Percentiles rank a stretch among this genome's conserved stretches.
Conservation (phyloP, 2,888 invertebrate species). For the Onchidella celtica region DNA sequence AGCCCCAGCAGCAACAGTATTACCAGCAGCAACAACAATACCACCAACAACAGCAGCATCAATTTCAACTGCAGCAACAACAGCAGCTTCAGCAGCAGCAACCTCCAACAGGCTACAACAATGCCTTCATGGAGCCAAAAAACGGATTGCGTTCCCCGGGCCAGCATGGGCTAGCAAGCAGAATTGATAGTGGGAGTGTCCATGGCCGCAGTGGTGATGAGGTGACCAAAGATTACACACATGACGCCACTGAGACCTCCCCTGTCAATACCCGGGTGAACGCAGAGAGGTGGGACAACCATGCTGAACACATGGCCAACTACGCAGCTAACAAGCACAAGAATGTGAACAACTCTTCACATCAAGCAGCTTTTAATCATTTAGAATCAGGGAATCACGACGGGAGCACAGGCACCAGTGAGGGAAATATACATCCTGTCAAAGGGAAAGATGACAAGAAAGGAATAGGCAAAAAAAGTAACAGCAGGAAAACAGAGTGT, state of each 20-base stretch:
- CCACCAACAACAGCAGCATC: slow-evolving; percentile 2
- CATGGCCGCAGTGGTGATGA: slow-evolving; percentile 45
- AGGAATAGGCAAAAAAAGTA: not conserved
- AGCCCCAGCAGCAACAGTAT: not conserved
- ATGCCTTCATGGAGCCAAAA: slow-evolving; percentile 38
- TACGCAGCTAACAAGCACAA: not conserved
- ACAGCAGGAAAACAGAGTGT: too few species aligned
- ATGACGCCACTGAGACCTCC: slow-evolving; percentile 39
- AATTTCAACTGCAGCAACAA: not conserved
- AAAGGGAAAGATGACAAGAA: not conserved
- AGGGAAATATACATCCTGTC: too few species aligned
- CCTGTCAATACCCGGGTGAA: slow-evolving; percentile 51
- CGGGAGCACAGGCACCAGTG: not conserved
- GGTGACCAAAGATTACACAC: not conserved
- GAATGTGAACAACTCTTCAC: not conserved
- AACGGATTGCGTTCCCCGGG: slow-evolving; percentile 51
- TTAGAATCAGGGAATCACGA: not conserved
- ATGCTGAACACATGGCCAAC: slow-evolving; percentile 42
- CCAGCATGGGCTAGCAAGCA: slow-evolving; percentile 50
- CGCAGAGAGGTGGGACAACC: slow-evolving; percentile 37
- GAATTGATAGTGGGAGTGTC: slow-evolving; percentile 44
- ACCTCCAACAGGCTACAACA: slow-evolving; percentile 8
- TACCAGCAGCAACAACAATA: slow-evolving; percentile 4
- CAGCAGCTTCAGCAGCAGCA: slow-evolving; percentile 39
- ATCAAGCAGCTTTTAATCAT: not conserved